Evolutionary conservation across 2,113 vertebrate genomes (phyloP).

Genomic region (Meleagris gallopavo): DNA sequence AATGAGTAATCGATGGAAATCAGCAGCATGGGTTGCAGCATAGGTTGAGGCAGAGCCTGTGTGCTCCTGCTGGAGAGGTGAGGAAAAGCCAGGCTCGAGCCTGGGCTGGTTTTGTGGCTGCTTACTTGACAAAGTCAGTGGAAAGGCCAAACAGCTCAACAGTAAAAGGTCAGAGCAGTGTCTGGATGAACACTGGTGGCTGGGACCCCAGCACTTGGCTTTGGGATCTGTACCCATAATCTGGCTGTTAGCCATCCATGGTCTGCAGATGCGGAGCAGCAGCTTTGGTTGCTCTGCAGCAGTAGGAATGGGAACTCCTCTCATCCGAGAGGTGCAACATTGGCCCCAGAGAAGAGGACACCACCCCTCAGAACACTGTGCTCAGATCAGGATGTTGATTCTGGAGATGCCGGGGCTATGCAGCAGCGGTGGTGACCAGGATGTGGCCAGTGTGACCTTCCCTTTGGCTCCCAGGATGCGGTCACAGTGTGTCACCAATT

Average conservation of each 20-base stretch:
- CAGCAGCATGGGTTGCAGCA: not conserved
- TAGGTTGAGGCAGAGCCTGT: not conserved
- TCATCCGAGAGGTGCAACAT: not conserved
- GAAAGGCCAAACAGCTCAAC: not conserved
- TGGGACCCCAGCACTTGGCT: not conserved
- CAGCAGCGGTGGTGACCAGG: not conserved
- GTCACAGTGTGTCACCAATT: not conserved
- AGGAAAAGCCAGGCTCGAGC: not conserved
- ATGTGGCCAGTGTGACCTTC: fast-evolving
- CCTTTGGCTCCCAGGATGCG: fast-evolving
- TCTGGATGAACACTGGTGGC: not conserved
- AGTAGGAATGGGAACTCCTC: not conserved
- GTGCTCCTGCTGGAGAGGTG: not conserved
- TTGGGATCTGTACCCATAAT: not conserved
- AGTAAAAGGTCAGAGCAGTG: not conserved
- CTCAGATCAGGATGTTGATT: not conserved
- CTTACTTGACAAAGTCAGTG: not conserved
- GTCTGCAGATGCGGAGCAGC: not conserved
- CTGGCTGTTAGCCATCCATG: not conserved
- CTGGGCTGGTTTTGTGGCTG: not conserved
- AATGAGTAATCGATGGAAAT: not conserved
- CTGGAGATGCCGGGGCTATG: not conserved
- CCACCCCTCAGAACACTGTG: fast-evolving
- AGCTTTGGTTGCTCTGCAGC: not conserved
- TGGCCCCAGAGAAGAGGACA: not conserved